phyloP scores from a whole-genome alignment of 2,888 invertebrate genomes.

The Tenthredo mesomela region DNA sequence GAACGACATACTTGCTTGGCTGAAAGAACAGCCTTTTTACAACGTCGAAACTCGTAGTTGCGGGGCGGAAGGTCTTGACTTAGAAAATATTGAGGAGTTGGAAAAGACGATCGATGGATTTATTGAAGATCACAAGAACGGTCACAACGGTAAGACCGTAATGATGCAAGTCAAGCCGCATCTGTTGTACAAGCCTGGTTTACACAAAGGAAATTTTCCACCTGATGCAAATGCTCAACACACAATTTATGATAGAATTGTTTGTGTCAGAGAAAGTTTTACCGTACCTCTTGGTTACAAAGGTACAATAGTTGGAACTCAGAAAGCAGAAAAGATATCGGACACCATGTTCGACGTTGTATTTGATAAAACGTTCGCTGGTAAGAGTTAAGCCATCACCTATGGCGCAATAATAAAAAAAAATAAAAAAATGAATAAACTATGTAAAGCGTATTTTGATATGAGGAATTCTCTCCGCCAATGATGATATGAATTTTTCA shows the following conservation, averaged over 20 bases:
- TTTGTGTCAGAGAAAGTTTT: constrained; percentile 87
- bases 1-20: constrained; percentile 81
- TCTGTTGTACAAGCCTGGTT: constrained; percentile 84
- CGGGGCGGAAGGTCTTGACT: constrained; percentile 86
- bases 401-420: no score
- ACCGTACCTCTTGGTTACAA: constrained; percentile 90
- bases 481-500: constrained; percentile 53
- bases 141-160: constrained; percentile 78
- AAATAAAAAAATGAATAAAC: no score
- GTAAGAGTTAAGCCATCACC: constrained; percentile 56
- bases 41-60: constrained; percentile 82
- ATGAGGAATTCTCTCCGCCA: no score
- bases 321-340: constrained; percentile 79
- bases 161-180: constrained; percentile 90
- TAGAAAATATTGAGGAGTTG: constrained; percentile 81
- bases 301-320: constrained; percentile 91
- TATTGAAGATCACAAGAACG: constrained; percentile 60
- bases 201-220: constrained; percentile 80
- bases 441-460: no score
- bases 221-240: constrained; percentile 86
- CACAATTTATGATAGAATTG: constrained; percentile 90
- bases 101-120: constrained; percentile 79
- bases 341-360: constrained; percentile 88
- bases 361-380: constrained; percentile 87
- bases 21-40: constrained; percentile 85